Base-by-base conservation (phyloP, 2,888 invertebrate genomes). In the Cheilosia vulpina region DNA sequence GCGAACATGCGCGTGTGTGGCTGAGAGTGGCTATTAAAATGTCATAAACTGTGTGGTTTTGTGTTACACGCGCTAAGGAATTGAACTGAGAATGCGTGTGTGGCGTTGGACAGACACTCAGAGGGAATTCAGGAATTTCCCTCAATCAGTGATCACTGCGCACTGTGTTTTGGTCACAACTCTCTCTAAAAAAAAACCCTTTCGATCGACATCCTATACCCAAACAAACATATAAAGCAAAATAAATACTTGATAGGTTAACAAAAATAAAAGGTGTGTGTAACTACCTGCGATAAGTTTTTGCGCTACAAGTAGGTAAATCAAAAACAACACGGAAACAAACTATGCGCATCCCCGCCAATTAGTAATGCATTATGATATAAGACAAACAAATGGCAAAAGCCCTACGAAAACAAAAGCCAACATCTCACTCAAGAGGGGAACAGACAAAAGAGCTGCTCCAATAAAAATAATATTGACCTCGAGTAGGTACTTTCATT, bases 401-500 rank as follows among this genome's bases (percentile, higher is more conserved):
- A 47, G 1, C 4, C 38, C 41, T 11, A 45, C 50, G 50, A 52
- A 72, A 41, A 43, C 52, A 60, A 52, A 60, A 11, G 3, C 50
- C 41, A 19, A 31, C 45, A 24, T 21, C 65, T 6, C 11, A 31
- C 34, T 3, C 19, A 15, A 58, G 45, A 45, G 68, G 41, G 68
- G 21, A 43, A 47, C 55, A 27, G 5, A 15, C 52, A 43, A 45
- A 45, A 27, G 2, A 45, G 38, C 9, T 60, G 41, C 62, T 53
- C 38, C 45, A 19, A 27, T 52, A 63, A 38, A 45, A 19, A 19
- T 52, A 63, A 38, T 47, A 65, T 65, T 77, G 76, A 77, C 68
- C 76, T 45, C 52, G 24, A 52, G 65, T 27, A 27, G 27, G 27
- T 77, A 58, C 76, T 77, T 77, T 77, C 76, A 65, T 75, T 75